These are phyloP conservation scores for Cyprinella venusta DNA, from an alignment of 2,797 vertebrate genomes.

Conservation along the genomic window DNA sequence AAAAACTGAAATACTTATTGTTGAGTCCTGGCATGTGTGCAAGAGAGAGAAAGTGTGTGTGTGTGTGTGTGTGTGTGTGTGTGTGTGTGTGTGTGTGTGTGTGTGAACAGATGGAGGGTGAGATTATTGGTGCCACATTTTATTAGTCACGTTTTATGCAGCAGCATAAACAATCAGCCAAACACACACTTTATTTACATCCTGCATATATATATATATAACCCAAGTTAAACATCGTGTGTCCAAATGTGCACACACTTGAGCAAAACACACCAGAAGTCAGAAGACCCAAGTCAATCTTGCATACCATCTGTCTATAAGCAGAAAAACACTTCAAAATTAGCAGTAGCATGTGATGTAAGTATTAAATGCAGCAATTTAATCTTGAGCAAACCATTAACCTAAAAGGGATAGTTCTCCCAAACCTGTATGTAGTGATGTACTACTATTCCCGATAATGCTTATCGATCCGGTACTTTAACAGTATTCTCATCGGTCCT, in stretches of 20 bases:
- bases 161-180: slow-evolving; percentile 9
- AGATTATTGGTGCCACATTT: slow-evolving; percentile 63
- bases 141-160: slow-evolving; percentile 55
- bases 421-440: neutral
- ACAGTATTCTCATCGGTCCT: no score
- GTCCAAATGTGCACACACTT: neutral
- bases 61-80: slow-evolving; percentile 56
- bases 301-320: neutral
- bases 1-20: neutral
- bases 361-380: neutral
- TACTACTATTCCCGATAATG: no score
- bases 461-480: no score
- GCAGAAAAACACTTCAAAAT: slow-evolving; percentile 9
- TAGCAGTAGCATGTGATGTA: neutral
- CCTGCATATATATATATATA: slow-evolving; percentile 39
- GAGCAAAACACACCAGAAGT: neutral
- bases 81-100: slow-evolving; percentile 60
- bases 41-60: slow-evolving; percentile 8
- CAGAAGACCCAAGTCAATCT: slow-evolving; percentile 19
- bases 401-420: neutral
- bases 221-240: slow-evolving; percentile 1
- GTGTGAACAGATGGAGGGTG: slow-evolving; percentile 64
- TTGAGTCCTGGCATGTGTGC: slow-evolving; percentile 17
- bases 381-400: neutral
- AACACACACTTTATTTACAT: slow-evolving; percentile 36